These are phyloP conservation scores for Salvelinus fontinalis DNA, from an alignment of 2,113 vertebrate genomes.

Conservation along the genomic window DNA sequence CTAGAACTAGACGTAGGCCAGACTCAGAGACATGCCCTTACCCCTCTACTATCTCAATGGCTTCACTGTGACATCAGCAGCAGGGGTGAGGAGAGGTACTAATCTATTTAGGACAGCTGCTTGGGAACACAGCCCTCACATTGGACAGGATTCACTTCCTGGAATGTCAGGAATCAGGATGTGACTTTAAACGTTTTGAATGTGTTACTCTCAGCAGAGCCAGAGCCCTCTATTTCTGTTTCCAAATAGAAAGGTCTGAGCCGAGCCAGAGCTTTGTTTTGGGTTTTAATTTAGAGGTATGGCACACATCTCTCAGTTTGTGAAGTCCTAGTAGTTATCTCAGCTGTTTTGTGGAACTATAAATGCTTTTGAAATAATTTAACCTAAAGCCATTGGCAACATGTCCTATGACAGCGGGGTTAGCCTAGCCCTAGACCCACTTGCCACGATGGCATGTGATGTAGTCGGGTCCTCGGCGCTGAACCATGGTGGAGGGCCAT, in stretches of 20 bases:
- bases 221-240: neutral
- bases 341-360: too few species aligned
- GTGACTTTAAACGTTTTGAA: constrained; percentile 1
- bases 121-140: constrained; percentile 18
- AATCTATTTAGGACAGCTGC: constrained; percentile 1
- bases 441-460: constrained; percentile 42
- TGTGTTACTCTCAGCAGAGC: neutral
- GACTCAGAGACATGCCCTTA: constrained; percentile 8
- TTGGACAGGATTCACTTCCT: constrained; percentile 15
- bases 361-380: too few species aligned
- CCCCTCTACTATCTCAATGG: neutral
- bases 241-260: too few species aligned
- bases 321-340: too few species aligned
- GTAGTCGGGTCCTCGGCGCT: constrained; percentile 41
- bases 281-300: too few species aligned
- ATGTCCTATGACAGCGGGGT: too few species aligned
- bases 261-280: too few species aligned
- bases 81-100: constrained; percentile 16
- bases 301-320: too few species aligned
- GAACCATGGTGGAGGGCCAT: neutral
- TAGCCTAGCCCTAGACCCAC: too few species aligned
- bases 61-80: constrained; percentile 21
- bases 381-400: too few species aligned
- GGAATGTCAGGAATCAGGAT: neutral
- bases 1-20: constrained; percentile 5